These are phyloP conservation scores for Argyra leucocephala DNA, from an alignment of 2,888 invertebrate genomes.

Conservation along the genomic window DNA sequence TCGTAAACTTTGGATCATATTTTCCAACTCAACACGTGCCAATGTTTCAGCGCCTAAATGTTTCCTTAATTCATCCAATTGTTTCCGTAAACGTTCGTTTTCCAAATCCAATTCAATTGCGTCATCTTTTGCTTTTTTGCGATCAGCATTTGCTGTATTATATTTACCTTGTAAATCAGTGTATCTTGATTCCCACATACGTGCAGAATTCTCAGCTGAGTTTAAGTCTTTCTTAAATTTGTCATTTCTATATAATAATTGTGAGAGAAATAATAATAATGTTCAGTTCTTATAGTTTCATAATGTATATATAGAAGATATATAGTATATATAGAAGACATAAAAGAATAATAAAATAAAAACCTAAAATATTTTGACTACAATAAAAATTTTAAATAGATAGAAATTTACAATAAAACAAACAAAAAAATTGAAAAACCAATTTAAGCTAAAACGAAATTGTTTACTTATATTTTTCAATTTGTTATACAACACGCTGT, in stretches of 20 bases:
- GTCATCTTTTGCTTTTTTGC: slow-evolving; percentile 69
- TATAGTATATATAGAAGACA: too few species aligned
- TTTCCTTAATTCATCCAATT: slow-evolving; percentile 72
- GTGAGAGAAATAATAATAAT: slow-evolving; percentile 11
- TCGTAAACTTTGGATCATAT: slow-evolving; percentile 77
- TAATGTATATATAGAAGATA: too few species aligned
- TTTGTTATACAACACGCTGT: too few species aligned
- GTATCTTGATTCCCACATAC: slow-evolving; percentile 58
- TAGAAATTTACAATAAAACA: too few species aligned
- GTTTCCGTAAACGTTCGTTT: slow-evolving; percentile 62
- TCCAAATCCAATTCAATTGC: slow-evolving; percentile 68
- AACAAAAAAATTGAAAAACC: too few species aligned
- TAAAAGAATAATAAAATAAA: too few species aligned
- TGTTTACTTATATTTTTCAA: too few species aligned
- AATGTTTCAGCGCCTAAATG: slow-evolving; percentile 89
- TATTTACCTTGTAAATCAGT: slow-evolving; percentile 61
- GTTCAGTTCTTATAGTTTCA: too few species aligned
- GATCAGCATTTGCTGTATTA: slow-evolving; percentile 65
- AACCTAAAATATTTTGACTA: too few species aligned
- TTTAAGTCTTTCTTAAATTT: slow-evolving; percentile 25
- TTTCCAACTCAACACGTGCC: slow-evolving; percentile 87
- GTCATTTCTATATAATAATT: slow-evolving; percentile 23
- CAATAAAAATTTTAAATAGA: too few species aligned
- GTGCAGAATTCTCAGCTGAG: slow-evolving; percentile 32
- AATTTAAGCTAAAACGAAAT: too few species aligned